Evolutionary conservation across 1,140 invertebrate species (phyloP), one percentile per base, ranked within the genome.

Genomic region (Drosophila aff.): DNA sequence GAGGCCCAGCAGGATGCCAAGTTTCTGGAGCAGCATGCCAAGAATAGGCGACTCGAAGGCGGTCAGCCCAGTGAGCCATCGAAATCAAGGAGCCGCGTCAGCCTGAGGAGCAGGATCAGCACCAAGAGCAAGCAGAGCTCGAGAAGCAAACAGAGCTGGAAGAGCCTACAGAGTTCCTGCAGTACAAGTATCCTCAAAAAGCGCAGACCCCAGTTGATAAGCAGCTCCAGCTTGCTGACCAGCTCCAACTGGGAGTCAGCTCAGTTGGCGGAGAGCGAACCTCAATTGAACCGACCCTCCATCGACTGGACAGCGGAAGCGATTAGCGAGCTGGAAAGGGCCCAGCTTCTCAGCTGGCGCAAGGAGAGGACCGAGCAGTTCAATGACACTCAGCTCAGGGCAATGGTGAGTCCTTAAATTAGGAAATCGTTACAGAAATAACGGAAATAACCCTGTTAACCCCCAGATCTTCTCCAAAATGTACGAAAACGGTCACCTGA

Each of bases 381-480:
- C 3, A 72, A 78, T 40, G 40, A 49, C 13, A 53, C 67, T 13
- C 43, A 73, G 15, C 58, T 87, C 36, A 53, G 76, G 18, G 52
- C 68, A 59, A 21, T 62, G 76, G 75, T 79, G 58, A n/a, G 47
- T 9, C 11, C 0, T 26, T 3, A 26, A 40, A 16, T n/a, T 15
- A 1, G 6, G 16, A 6, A 18, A 52, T 13, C 23, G 3, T 5
- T 3, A 18, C 7, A 11, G 0, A 18, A 52, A 18, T 18, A 18
- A 52, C 16, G 10, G n/a, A n/a, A n/a, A n/a, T n/a, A n/a, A 3
- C 49, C 5, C 4, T 5, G 7, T 9, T n/a, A 33, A 13, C 11
- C 9, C 28, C 0, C 23, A 92, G 91, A 77, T 92, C 1, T 92
- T 90, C 21, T 55, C 55, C 2, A 73, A 79, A 52, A 90, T 92